Evolutionary conservation across 2,888 invertebrate species (phyloP).

Genomic region (Melitaea athalia): DNA sequence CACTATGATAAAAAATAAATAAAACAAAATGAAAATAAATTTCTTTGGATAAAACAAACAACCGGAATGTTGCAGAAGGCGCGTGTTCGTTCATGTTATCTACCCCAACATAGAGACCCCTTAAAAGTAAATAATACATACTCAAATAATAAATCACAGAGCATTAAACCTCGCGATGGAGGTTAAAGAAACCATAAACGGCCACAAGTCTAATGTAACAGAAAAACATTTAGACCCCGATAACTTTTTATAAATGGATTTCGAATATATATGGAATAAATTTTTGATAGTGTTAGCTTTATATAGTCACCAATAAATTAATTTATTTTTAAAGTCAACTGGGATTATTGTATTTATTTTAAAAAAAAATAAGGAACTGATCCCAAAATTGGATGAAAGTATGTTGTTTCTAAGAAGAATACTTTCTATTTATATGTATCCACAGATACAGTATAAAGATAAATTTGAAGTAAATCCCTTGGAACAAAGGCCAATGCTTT

Average conservation of each 20-base stretch:
- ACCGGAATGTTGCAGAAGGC: conserved; percentile 45
- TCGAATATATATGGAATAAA: conserved; percentile 11
- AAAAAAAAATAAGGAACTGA: neutral
- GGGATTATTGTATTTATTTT: neutral
- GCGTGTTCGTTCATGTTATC: conserved; percentile 45
- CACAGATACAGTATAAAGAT: conserved; percentile 18
- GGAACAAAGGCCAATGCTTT: conserved; percentile 58
- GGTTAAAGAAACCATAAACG: conserved; percentile 45
- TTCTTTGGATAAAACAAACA: conserved; percentile 39
- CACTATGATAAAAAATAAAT: too few species aligned
- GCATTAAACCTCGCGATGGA: conserved; percentile 63
- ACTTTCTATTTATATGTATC: neutral
- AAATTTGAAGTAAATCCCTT: conserved; percentile 55
- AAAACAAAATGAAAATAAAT: conserved; percentile 29
- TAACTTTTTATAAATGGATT: conserved; percentile 21
- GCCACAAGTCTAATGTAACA: conserved; percentile 35
- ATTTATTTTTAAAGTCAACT: neutral
- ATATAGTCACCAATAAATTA: too few species aligned
- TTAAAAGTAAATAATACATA: conserved; percentile 48
- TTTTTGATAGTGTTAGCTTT: neutral
- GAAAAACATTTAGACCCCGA: conserved; percentile 31
- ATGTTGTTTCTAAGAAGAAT: neutral
- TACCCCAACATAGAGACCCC: conserved; percentile 47
- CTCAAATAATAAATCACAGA: conserved; percentile 72
- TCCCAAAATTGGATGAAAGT: neutral